phyloP scores from a whole-genome alignment of 2,888 invertebrate genomes.

The Ypsolopha scabrella region DNA sequence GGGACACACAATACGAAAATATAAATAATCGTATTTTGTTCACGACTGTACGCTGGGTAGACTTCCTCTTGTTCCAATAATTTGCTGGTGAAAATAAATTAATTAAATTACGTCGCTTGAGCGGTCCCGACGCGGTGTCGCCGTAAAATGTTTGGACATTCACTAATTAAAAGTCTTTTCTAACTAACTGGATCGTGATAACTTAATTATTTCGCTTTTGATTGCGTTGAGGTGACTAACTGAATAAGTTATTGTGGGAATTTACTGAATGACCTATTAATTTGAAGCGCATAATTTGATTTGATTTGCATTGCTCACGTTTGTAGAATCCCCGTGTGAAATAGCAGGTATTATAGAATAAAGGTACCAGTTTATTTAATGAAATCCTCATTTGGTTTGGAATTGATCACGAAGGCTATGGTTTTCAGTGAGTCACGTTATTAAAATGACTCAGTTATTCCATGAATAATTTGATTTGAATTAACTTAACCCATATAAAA shows the following conservation, averaged over 20 bases:
- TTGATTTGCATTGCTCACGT: too few relatives aligned
- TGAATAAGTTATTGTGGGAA: background rate
- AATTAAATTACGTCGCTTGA: conserved; percentile 62
- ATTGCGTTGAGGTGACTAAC: background rate
- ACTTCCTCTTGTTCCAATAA: conserved; percentile 56
- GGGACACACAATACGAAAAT: conserved; percentile 53
- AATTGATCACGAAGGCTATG: too few relatives aligned
- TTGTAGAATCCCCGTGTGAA: too few relatives aligned
- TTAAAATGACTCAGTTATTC: too few relatives aligned
- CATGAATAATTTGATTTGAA: too few relatives aligned
- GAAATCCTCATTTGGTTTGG: too few relatives aligned
- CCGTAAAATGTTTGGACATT: conserved; percentile 52
- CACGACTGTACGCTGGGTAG: conserved; percentile 45
- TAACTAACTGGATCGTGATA: conserved; percentile 32
- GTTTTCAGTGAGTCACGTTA: too few relatives aligned
- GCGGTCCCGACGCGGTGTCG: conserved; percentile 45
- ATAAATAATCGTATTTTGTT: conserved; percentile 67
- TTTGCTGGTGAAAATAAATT: conserved; percentile 51
- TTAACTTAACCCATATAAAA: too few relatives aligned
- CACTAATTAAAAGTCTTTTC: conserved; percentile 29
- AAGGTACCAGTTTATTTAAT: too few relatives aligned
- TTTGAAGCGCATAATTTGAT: background rate
- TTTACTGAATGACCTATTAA: background rate
- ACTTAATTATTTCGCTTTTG: conserved; percentile 8
- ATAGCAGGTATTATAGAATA: too few relatives aligned